Evolutionary conservation across 2,888 invertebrate genomes (phyloP), one percentile per base, ranked within the genome.

Genomic region (Antheraea assamensis): DNA sequence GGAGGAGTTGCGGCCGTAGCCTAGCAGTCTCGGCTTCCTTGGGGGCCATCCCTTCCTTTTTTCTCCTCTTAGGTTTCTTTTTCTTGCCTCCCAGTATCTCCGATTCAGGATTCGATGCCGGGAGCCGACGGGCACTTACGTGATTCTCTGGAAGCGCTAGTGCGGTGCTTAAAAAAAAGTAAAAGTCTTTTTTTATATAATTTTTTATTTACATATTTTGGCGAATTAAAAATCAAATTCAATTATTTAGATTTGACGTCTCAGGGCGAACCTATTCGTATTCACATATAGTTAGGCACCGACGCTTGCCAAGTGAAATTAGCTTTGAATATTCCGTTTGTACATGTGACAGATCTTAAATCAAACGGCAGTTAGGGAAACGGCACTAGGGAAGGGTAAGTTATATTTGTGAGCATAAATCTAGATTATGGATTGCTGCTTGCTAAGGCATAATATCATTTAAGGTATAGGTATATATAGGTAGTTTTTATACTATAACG

Each of bases 261-360:
- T 55, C n/a, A 55, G 7, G 2, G n/a, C n/a, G n/a, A n/a, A 21
- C 8, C 15, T 27, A 27, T 27, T 15, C 27, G 8, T 3, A 55
- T 15, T 27, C 3, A 0, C 3, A 61, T 27, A 15, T 27, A 61
- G 3, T 61, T 10, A 61, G 10, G 61, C 15, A 27, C 61, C 61
- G 13, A 15, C 4, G 27, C 27, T 61, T 4, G 27, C 24, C 17
- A 61, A 61, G 61, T 55, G 55, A 55, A 35, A 55, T 55, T 55
- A 55, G 21, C 61, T 61, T 27, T 27, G 27, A 61, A 68, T 19
- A 35, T 68, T 68, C 66, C 66, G 66, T 68, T 68, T 68, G 35
- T 68, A 68, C 35, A 35, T 68, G 19, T 10, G 66, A 68, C 35
- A 68, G 66, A 68, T 21, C 31, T 68, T 68, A 68, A 68, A 68